These are phyloP conservation scores for Chelonoidis abingdonii DNA, from an alignment of 2,113 vertebrate genomes.

Conservation along the genomic window DNA sequence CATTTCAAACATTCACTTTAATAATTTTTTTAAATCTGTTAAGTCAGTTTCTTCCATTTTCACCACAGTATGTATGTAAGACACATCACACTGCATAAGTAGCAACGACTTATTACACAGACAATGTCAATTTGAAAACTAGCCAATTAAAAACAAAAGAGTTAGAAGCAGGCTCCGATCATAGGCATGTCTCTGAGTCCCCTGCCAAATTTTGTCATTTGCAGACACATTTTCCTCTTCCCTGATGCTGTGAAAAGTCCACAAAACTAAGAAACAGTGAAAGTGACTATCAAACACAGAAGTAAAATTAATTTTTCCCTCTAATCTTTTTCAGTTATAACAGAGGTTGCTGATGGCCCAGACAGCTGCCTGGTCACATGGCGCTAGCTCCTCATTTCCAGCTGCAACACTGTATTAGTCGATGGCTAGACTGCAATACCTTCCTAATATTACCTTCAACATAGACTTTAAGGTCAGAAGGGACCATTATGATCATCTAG, in stretches of 20 bases:
- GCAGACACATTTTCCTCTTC: background rate
- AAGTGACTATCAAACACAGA: too few species aligned
- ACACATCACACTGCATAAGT: background rate
- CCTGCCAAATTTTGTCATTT: background rate
- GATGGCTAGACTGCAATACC: background rate
- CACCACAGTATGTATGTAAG: background rate
- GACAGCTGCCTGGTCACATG: too few species aligned
- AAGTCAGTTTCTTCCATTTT: background rate
- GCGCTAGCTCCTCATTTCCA: background rate
- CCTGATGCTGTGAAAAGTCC: background rate
- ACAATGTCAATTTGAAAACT: background rate
- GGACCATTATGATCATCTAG: too few species aligned
- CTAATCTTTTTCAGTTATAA: background rate
- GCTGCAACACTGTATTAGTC: background rate
- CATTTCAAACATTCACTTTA: too few species aligned
- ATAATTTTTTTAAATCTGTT: too few species aligned
- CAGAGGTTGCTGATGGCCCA: background rate
- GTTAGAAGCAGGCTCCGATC: background rate
- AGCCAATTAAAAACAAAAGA: background rate
- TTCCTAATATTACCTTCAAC: background rate
- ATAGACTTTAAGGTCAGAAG: too few species aligned
- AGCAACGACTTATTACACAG: background rate
- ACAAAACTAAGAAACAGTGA: background rate
- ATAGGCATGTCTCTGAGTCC: background rate
- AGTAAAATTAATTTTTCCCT: background rate